phyloP scores from a whole-genome alignment of 2,113 vertebrate species.

The Chaetura pelagica region DNA sequence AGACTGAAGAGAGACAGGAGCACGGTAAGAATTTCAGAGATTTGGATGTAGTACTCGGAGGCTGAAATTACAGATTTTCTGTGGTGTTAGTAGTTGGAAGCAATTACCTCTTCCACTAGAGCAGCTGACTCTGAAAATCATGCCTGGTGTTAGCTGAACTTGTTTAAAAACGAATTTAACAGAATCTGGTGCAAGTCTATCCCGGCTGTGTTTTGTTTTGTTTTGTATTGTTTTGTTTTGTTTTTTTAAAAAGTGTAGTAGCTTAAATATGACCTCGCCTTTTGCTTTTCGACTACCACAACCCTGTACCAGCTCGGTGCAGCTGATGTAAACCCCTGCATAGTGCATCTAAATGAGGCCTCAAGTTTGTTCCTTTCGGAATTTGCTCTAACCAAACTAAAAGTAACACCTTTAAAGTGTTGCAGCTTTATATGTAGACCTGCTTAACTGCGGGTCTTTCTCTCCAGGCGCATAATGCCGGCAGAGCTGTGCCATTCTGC shows the following conservation, averaged over 20 bases:
- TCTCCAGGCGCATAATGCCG: constrained; percentile 45
- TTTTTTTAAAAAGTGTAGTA: not conserved
- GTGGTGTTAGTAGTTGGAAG: not conserved
- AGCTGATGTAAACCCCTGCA: not conserved
- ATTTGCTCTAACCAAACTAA: not conserved
- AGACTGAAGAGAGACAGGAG: not conserved
- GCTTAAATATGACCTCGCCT: not conserved
- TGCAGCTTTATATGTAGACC: constrained; percentile 57
- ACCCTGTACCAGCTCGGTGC: not conserved
- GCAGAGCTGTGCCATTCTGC: constrained; percentile 70
- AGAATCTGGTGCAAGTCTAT: not conserved
- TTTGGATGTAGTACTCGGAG: not conserved
- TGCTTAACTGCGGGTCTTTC: constrained; percentile 58
- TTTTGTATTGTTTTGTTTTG: no score
- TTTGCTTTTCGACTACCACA: not conserved
- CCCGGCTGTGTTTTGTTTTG: no score
- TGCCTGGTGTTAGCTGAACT: not conserved
- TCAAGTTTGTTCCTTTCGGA: constrained; percentile 4
- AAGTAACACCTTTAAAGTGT: constrained; percentile 66
- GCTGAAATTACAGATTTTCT: not conserved
- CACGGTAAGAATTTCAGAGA: not conserved
- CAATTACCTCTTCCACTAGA: not conserved
- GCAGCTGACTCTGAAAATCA: not conserved
- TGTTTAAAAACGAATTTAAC: not conserved
- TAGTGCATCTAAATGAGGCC: not conserved